Conservation (phyloP, 2,797 vertebrate genomes). For the Mus caroli region DNA sequence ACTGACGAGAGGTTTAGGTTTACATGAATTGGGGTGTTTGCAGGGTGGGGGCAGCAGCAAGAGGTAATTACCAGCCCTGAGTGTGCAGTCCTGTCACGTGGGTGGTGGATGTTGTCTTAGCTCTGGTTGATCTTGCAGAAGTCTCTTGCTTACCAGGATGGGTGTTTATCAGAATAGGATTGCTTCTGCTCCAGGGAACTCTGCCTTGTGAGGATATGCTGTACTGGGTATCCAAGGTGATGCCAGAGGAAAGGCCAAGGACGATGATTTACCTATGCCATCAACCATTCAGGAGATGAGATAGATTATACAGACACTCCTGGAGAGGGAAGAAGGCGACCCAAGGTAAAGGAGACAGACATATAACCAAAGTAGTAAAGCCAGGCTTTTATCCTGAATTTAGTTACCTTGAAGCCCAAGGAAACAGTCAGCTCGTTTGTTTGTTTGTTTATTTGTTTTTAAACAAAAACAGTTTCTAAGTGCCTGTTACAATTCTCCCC, state of each 20-base stretch:
- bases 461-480: neutral
- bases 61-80: neutral
- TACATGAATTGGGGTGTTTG: neutral
- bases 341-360: neutral
- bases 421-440: neutral
- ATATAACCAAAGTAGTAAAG: neutral
- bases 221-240: neutral
- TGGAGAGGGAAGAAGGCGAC: neutral
- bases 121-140: neutral
- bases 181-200: neutral
- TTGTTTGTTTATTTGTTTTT: too few relatives aligned
- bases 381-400: neutral
- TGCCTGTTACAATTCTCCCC: neutral
- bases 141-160: neutral
- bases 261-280: neutral
- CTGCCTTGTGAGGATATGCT: neutral
- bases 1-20: neutral
- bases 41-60: neutral
- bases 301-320: neutral
- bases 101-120: neutral
- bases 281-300: neutral
- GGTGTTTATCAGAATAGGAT: neutral
- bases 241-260: neutral
- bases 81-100: neutral
- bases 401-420: neutral